Evolutionary conservation across 2,113 vertebrate genomes (phyloP), one percentile per base, ranked within the genome.

Genomic region (Amblyornis subalaris): DNA sequence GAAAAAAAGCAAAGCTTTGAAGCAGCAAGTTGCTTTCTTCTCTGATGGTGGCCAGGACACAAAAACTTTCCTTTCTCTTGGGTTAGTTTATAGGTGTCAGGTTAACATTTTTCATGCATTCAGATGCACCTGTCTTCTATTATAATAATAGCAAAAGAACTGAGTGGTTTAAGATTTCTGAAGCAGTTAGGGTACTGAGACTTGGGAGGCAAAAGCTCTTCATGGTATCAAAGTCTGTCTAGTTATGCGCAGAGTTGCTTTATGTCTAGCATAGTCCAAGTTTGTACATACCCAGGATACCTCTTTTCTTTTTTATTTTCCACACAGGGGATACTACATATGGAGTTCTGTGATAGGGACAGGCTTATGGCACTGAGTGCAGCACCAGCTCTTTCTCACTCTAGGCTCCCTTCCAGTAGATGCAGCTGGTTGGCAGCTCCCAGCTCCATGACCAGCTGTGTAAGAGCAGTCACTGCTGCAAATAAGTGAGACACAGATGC

Each of bases 351-450:
- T 18, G 38, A 42, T 2, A 66, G 50, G 57, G 7, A 42, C 25
- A 73, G 55, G 38, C 38, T 74, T 54, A 12, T 26, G 64, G 14
- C 47, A 35, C n/a, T 33, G 33, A 45, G 25, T 22, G 20, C 22
- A 42, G 54, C 60, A 47, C 23, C 17, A 35, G 23, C 33, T 14
- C 25, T 80, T 72, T 23, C 3, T 5, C 24, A 45, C 47, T 86
- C 33, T 19, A 60, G 60, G 76, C 76, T 92, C 18, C 21, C 18
- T 89, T 92, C 60, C 65, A 84, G 76, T 21, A 50, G 87, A n/a
- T 71, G 55, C 96, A 91, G 86, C 64, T 94, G 72, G 42, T 15
- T 96, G 79, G 64, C 83, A 94, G 67, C 61, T 80, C 71, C 13
- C 57, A 54, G 55, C 47, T 88, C 54, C 15, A 29, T 50, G 38